Conservation (phyloP, 2,113 vertebrate genomes). For the Engraulis encrasicolus region DNA sequence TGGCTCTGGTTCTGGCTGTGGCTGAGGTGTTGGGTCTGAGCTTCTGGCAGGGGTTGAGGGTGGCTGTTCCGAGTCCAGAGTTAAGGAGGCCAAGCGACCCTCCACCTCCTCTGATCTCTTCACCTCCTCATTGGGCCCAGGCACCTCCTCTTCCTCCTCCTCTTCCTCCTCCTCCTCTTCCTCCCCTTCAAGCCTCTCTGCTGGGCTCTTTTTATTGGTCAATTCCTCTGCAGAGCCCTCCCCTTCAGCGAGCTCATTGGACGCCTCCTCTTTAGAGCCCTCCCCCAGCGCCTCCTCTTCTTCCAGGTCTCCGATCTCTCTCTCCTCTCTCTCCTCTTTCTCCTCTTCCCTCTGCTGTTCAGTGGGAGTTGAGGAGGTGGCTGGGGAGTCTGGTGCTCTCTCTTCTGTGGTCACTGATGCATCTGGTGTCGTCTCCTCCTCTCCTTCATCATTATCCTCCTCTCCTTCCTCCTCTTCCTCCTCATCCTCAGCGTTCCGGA, state of each 20-base stretch:
- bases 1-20: neutral
- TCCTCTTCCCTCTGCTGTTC: constrained; percentile 7
- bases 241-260: too few species aligned
- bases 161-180: constrained; percentile 32
- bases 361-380: neutral
- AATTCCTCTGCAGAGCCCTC: constrained; percentile 54
- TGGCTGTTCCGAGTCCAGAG: constrained; percentile 60
- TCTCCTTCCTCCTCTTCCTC: constrained; percentile 39
- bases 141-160: neutral
- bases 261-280: constrained; percentile 45
- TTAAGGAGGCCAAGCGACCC: constrained; percentile 79
- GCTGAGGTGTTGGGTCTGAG: too few species aligned
- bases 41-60: neutral
- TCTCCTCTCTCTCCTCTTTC: constrained; percentile 36
- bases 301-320: neutral
- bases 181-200: constrained; percentile 48
- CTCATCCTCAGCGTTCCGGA: constrained; percentile 57
- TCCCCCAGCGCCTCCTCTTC: neutral
- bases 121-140: too few species aligned
- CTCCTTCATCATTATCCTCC: constrained; percentile 54
- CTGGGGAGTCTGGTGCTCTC: too few species aligned
- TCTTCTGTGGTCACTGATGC: neutral
- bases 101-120: too few species aligned
- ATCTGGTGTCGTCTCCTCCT: constrained; percentile 24
- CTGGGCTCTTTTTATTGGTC: too few species aligned